Evolutionary conservation across 2,888 invertebrate species (phyloP), one percentile per base, ranked within the genome.

Genomic region (Camponotus fellah): DNA sequence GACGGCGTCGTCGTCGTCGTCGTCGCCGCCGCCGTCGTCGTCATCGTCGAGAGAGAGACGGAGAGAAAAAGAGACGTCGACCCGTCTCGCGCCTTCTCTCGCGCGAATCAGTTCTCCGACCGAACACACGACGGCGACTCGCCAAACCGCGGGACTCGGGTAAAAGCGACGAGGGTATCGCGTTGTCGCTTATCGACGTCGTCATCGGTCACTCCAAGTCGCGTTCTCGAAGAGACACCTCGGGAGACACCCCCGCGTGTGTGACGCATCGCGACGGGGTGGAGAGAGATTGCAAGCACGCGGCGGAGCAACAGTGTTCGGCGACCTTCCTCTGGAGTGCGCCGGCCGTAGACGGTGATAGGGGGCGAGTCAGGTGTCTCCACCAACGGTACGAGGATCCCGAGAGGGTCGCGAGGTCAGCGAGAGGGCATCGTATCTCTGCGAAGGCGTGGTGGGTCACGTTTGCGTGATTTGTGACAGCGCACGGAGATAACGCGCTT

Each of bases 51-150:
- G 91, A 91, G 88, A 88, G 60, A 75, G 8, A 62, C 32, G 60
- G 74, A 74, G 62, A 74, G n/a, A 62, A 43, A 74, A 49, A 12
- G 76, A 76, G 85, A 89, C 91, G 92, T 91, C 88, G 92, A 90
- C 84, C 88, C 88, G 92, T 88, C 79, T 79, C 87, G 90, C 85
- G 90, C 87, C 89, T 90, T 85, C 87, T 86, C 86, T 86, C 89
- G 89, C 90, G 89, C 91, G 91, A 53, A 91, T 91, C 91, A 92
- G 92, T 92, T 88, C 74, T 79, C 89, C 89, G 89, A 88, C 85
- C 89, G 91, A 91, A 88, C 88, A 84, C 91, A 79, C 90, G 90
- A 88, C 90, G 91, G 91, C 90, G 88, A 89, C 92, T 89, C 88
- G 89, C 87, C 85, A 88, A 89, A 90, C 85, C 86, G 85, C 69